These are phyloP conservation scores for Dolichallabes microphthalmus DNA, from an alignment of 2,113 vertebrate species.

Conservation along the genomic window DNA sequence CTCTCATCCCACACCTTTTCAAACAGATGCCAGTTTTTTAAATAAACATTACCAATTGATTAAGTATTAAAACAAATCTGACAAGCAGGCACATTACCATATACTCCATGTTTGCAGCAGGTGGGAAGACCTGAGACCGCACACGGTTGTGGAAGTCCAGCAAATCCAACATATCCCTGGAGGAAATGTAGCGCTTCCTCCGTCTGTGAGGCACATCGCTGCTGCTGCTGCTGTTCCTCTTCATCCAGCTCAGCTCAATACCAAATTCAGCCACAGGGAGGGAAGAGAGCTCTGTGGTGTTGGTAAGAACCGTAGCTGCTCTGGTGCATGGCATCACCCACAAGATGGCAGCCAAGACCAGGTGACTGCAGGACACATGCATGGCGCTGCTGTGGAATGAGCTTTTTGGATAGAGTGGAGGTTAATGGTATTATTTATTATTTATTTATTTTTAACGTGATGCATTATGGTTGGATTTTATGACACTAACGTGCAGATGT, in stretches of 20 bases:
- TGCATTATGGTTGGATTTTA: not conserved
- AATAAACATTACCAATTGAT: not conserved
- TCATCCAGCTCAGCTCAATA: not conserved
- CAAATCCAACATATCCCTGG: slow-evolving; percentile 71
- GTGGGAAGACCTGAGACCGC: slow-evolving; percentile 79
- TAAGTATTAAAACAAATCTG: not conserved
- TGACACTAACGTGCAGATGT: not conserved
- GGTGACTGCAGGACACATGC: slow-evolving; percentile 60
- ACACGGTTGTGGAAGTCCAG: slow-evolving; percentile 86
- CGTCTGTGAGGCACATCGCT: slow-evolving; percentile 60
- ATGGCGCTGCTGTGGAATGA: slow-evolving; percentile 59
- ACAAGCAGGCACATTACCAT: slow-evolving; percentile 73
- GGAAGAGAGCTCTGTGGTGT: slow-evolving; percentile 60
- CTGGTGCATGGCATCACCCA: slow-evolving; percentile 67
- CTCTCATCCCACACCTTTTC: slow-evolving; percentile 82
- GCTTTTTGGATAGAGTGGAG: not conserved
- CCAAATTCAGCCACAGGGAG: slow-evolving; percentile 6
- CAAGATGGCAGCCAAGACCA: slow-evolving; percentile 74
- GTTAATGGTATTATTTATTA: not conserved
- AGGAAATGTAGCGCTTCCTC: slow-evolving; percentile 72
- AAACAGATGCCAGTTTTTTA: slow-evolving; percentile 10
- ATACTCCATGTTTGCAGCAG: slow-evolving; percentile 87
- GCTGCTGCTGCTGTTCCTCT: not conserved
- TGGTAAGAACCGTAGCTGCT: slow-evolving; percentile 60
- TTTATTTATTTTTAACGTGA: not conserved